Evolutionary conservation across 2,113 vertebrate species (phyloP), one percentile per base, ranked within the genome.

Genomic region (Vombatus ursinus): DNA sequence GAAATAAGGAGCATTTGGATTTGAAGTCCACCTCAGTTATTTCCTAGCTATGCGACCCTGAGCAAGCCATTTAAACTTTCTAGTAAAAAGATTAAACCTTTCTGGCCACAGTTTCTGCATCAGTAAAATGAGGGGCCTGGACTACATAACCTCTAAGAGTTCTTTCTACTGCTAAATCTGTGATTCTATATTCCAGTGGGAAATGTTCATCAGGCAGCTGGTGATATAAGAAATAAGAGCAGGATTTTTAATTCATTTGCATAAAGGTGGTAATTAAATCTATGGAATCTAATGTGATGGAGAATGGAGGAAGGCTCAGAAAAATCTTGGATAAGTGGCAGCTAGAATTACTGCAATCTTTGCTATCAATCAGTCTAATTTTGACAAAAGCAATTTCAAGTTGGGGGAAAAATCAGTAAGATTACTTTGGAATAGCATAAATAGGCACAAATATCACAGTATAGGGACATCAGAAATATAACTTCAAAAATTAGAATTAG

Each of bases 401-500:
- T 77, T n/a, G 37, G 37, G 37, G 14, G 11, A 77, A 77, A 77
- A 77, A 68, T 77, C 68, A 77, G n/a, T 77, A 77, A n/a, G 37
- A 77, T 77, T 77, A n/a, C 61, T 77, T 77, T n/a, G 37, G 37
- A n/a, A 77, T 77, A 77, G 16, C n/a, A 77, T 84, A 22, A 84
- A 44, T 49, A 90, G 28, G 25, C 24, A 28, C 90, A 90, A 50
- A 90, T 90, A 50, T 90, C 49, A 50, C 2, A 16, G 48, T 49
- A 90, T 49, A 90, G 48, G 23, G 90, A 48, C 44, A 90, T 50
- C 48, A 14, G 90, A 50, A 48, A 31, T 31, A 19, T 24, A 22
- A 23, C n/a, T 19, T 84, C 19, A 84, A 44, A 44, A 14, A 23
- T 16, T 26, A 14, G 6, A 57, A 22, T 10, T 37, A 0, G 0